A percentile compares a stretch with the other conserved stretches of the same genome.
Evolutionary conservation across 2,888 invertebrate genomes (phyloP).

Genomic region (Drosophila borealis): DNA sequence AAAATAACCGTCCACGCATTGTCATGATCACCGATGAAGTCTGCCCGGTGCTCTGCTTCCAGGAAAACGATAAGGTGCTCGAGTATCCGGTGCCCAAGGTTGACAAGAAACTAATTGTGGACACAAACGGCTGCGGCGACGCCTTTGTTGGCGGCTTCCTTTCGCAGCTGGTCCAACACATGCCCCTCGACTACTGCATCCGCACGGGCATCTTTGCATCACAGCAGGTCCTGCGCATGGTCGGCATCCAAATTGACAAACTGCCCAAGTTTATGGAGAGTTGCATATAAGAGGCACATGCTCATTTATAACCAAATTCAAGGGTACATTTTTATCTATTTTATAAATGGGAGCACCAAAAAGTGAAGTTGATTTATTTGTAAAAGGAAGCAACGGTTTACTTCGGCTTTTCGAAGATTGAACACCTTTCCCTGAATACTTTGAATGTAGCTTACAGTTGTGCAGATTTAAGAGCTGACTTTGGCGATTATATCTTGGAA

Average conservation of each 20-base stretch:
- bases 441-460: no score
- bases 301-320: background rate
- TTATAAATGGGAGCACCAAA: no score
- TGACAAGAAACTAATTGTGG: slow-evolving; percentile 42
- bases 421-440: no score
- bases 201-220: slow-evolving; percentile 68
- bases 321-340: no score
- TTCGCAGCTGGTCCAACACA: slow-evolving; percentile 63
- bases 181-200: slow-evolving; percentile 73
- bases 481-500: no score
- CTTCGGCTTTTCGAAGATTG: no score
- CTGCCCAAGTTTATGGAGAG: slow-evolving; percentile 56
- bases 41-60: slow-evolving; percentile 60
- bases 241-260: slow-evolving; percentile 56
- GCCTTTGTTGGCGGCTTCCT: slow-evolving; percentile 72
- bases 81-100: slow-evolving; percentile 64
- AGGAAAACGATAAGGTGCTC: slow-evolving; percentile 51
- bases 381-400: no score
- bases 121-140: slow-evolving; percentile 68
- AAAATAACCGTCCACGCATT: slow-evolving; percentile 40
- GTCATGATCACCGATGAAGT: slow-evolving; percentile 57
- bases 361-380: no score
- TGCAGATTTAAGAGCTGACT: no score
- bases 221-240: slow-evolving; percentile 43
- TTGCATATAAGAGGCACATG: slow-evolving; percentile 43